Base-by-base conservation (phyloP, 2,888 invertebrate genomes). In the Acleris literana region DNA sequence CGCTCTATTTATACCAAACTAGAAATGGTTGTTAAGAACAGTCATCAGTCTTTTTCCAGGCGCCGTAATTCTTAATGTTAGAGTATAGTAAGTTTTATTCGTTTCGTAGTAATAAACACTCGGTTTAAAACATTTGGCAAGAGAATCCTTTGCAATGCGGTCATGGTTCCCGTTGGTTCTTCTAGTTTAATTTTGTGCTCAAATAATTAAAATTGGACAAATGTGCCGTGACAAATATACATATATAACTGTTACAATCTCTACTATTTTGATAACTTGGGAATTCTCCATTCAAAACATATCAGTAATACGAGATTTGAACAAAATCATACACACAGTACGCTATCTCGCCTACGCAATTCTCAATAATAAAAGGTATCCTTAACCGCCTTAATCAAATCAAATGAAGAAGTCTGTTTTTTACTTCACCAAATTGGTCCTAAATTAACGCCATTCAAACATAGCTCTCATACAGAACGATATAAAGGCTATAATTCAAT, bases 131-230 rank as follows among this genome's bases (percentile, higher is more conserved):
- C 39, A 46, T 58, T 59, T 58, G 64, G 64, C 64, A 58, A 22
- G 48, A 46, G 52, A 39, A n/a, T 18, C 16, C 58, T 53, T 53
- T 58, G 64, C 64, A 64, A 48, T 64, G 64, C 58, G 48, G 25
- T 54, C 13, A 13, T 17, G 29, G 20, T 44, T 43, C n/a, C 17
- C 2, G 20, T 51, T 52, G 53, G 22, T 39, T 46, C 16, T 22
- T 53, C 39, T 46, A 18, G 53, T 44, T 54, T 54, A 17, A 1
- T 33, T 44, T 16, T 48, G 46, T 17, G 33, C 46, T 22, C 33
- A 33, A 6, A 3, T 9, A 33, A 9, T 53, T 62, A 39, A 46
- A 44, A 9, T 5, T n/a, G 7, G 25, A 53, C 13, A 18, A 25
- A 20, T n/a, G 11, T 33, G 9, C 33, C 9, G n/a, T 17, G n/a